phyloP scores from a whole-genome alignment of 2,888 invertebrate genomes.

The Dryomyza anilis region DNA sequence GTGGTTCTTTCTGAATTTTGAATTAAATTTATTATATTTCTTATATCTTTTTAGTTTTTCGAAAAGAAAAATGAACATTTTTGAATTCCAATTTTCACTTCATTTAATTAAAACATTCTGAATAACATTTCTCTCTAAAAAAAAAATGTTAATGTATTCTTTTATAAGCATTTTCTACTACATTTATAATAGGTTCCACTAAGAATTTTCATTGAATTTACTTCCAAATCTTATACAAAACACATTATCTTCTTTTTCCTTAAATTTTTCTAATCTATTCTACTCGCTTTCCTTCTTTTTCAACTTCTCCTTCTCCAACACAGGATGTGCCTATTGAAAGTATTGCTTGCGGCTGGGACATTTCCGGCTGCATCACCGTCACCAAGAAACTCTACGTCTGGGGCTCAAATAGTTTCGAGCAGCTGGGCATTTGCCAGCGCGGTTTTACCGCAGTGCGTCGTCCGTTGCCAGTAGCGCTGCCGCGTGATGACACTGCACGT shows the following conservation, averaged over 20 bases:
- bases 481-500: slow-evolving; percentile 49
- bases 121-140: too few relatives aligned
- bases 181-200: too few relatives aligned
- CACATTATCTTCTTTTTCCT: not conserved
- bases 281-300: not conserved
- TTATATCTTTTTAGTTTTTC: too few relatives aligned
- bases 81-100: too few relatives aligned
- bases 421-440: slow-evolving; percentile 69
- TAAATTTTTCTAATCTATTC: not conserved
- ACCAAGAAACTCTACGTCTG: slow-evolving; percentile 75
- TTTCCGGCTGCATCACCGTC: slow-evolving; percentile 75
- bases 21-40: too few relatives aligned
- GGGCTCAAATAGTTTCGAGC: slow-evolving; percentile 82
- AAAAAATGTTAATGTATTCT: too few relatives aligned
- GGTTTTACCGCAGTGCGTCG: slow-evolving; percentile 54
- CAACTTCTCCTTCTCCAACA: slow-evolving; percentile 4
- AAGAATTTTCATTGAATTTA: too few relatives aligned
- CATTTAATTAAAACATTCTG: too few relatives aligned
- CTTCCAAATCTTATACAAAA: not conserved
- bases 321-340: slow-evolving; percentile 70
- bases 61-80: too few relatives aligned
- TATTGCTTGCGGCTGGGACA: slow-evolving; percentile 82
- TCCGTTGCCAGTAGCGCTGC: slow-evolving; percentile 53
- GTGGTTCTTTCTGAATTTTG: too few relatives aligned
- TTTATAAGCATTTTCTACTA: too few relatives aligned